Base-by-base conservation (phyloP, 2,113 vertebrate species). In the Tragelaphus imberbis region DNA sequence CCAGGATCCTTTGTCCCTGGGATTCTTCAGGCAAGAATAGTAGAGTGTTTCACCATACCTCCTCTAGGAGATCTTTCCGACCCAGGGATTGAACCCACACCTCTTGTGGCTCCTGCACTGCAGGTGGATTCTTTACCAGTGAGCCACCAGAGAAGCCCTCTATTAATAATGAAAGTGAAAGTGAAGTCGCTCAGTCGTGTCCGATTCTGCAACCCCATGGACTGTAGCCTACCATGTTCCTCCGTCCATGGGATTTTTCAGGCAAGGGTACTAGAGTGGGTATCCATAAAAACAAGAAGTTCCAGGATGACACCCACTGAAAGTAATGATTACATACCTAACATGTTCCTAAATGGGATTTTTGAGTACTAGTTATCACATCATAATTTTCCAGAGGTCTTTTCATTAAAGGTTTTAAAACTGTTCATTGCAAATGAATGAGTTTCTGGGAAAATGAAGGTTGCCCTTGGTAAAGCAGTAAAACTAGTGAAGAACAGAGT, bases 401-500 rank as follows among this genome's bases (percentile, higher is more conserved):
- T 65, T 93, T 71, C 94, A 82, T 47, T 63, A 82, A 30, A 58
- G 11, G 19, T 53, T 94, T 96, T 92, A 36, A 91, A 80, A 71
- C 27, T 16, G 30, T 71, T 96, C 15, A 28, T 33, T 80, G 56
- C 59, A 96, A 93, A 91, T 91, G 47, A 93, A 56, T 59, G 33
- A 36, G 12, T 58, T 95, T 53, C 71, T 86, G 11, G 49, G 33
- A 9, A 75, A 79, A 65, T 27, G 30, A 75, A 33, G 23, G 65
- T 92, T 53, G 58, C 17, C 55, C 68, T 88, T 88, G 79, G 33
- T 25, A 95, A 95, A 79, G 85, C 28, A 53, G 3, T 47, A 65
- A 90, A n/a, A 33, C 8, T 27, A 88, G 25, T 23, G 21, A 94
- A 88, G 21, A 90, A 49, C 9, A 86, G n/a, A 71, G 36, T 84